Evolutionary conservation across 35 echinoderm and acorn worm species (phyloP), one percentile per base, ranked within the genome.

Genomic region (Ptychodera flava): DNA sequence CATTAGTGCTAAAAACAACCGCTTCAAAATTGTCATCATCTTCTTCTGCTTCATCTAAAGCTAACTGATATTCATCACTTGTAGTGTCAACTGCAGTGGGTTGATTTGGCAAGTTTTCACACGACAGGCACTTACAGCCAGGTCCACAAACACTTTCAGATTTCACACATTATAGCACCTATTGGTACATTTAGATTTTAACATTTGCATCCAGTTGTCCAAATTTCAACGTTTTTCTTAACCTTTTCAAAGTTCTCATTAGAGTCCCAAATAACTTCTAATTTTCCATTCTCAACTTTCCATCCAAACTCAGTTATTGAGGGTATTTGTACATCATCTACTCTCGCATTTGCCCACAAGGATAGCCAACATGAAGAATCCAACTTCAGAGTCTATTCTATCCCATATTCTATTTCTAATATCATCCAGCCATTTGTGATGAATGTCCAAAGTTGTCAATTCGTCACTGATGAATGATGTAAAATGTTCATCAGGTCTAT

Each of bases 181-280:
- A 14, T 31, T 81, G 0, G 16, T 77, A 83, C 81, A 89, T 76
- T 80, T 64, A 16, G 88, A 83, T 38, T 89, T 89, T 64, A 64
- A 80, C 88, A 89, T 6, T 82, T 78, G 35, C 88, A 89, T 16
- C 82, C 81, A 33, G 45, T 83, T 14, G 80, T 89, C 33, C 82
- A 53, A n/a, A 82, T 10, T 83, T 78, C 35, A 0, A 83, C 36
- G 1, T 82, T n/a, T 29, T 89, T 76, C 30, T 83, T 38, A 12
- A 89, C 81, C n/a, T 83, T 89, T 31, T 84, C 10, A 0, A 53
- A 53, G 1, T 88, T 80, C 14, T 80, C 78, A 16, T 31, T 12
- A 79, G 80, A 32, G 81, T 89, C 88, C 88, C 81, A 89, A 0
- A 83, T 37, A 6, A 84, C n/a, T 22, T 16, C 16, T 1, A 89